Conservation (phyloP, 2,888 invertebrate species). For the Meteorus colon region DNA sequence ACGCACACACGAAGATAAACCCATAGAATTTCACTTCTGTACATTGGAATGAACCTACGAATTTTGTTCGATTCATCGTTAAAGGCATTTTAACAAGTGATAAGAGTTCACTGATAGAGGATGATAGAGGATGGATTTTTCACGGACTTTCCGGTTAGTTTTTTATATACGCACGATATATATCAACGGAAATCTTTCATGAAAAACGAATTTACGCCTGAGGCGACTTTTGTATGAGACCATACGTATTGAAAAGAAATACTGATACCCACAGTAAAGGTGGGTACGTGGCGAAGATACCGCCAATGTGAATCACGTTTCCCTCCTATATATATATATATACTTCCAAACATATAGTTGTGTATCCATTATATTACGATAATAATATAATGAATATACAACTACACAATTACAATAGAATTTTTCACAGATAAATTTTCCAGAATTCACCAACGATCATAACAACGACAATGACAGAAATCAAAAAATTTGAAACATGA, state of each 20-base stretch:
- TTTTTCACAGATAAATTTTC: not conserved
- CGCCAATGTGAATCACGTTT: not conserved
- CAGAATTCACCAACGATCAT: not conserved
- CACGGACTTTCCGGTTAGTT: constrained; percentile 11
- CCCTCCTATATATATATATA: not conserved
- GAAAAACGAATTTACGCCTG: constrained; percentile 23
- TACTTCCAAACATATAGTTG: not conserved
- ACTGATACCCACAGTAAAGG: not conserved
- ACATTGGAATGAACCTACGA: not conserved
- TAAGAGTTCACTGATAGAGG: constrained; percentile 26
- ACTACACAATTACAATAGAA: too few species aligned
- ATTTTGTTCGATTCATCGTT: constrained; percentile 23
- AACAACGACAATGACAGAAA: not conserved
- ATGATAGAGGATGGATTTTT: constrained; percentile 8
- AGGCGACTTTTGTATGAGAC: not conserved
- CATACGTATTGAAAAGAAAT: constrained; percentile 27
- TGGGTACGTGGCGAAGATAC: not conserved
- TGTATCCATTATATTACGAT: too few species aligned
- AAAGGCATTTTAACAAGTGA: constrained; percentile 9
- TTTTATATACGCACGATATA: not conserved
- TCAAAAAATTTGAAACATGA: too few species aligned
- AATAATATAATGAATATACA: too few species aligned
- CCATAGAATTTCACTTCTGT: not conserved
- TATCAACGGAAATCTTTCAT: constrained; percentile 15
- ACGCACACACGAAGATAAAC: constrained; percentile 5